These are phyloP conservation scores for Huso huso DNA, from an alignment of 2,797 vertebrate species.

Conservation along the genomic window DNA sequence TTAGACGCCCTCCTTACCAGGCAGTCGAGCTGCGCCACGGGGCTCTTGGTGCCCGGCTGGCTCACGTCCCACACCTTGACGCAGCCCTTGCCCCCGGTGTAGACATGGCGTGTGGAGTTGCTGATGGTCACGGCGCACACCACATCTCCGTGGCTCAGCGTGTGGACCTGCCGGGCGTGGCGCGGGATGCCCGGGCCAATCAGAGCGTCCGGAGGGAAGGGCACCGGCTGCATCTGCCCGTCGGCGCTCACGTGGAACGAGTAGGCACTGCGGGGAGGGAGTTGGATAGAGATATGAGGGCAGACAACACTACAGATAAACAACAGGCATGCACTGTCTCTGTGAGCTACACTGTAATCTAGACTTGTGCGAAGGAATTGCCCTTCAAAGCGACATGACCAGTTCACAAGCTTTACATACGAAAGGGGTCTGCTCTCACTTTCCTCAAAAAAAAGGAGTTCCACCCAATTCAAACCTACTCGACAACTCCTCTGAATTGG, in stretches of 20 bases:
- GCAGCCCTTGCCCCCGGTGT: conserved; percentile 72
- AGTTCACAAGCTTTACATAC: no score
- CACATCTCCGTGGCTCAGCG: conserved; percentile 63
- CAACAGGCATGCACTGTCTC: not conserved
- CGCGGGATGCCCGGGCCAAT: conserved; percentile 61
- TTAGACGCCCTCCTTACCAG: conserved; percentile 42
- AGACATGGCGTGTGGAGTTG: conserved; percentile 61
- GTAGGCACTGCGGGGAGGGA: conserved; percentile 45
- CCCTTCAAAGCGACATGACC: no score
- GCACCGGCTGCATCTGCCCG: conserved; percentile 72
- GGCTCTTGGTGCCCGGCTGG: conserved; percentile 64
- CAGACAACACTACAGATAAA: conserved; percentile 4
- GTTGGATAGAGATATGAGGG: no score
- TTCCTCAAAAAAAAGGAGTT: no score
- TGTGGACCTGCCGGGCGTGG: conserved; percentile 64
- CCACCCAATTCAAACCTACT: no score
- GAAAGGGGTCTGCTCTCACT: no score
- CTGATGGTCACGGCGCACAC: conserved; percentile 73
- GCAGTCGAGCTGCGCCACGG: conserved; percentile 75
- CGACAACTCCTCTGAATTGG: no score
- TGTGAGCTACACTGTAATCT: no score
- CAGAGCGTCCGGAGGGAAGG: conserved; percentile 64
- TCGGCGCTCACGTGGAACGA: conserved; percentile 71
- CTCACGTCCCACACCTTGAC: conserved; percentile 84
- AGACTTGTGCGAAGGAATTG: no score